Percentiles rank a stretch among this genome's conserved stretches.
These are phyloP conservation scores for Cygnus atratus DNA, from an alignment of 2,113 vertebrate genomes.

Conservation along the genomic window DNA sequence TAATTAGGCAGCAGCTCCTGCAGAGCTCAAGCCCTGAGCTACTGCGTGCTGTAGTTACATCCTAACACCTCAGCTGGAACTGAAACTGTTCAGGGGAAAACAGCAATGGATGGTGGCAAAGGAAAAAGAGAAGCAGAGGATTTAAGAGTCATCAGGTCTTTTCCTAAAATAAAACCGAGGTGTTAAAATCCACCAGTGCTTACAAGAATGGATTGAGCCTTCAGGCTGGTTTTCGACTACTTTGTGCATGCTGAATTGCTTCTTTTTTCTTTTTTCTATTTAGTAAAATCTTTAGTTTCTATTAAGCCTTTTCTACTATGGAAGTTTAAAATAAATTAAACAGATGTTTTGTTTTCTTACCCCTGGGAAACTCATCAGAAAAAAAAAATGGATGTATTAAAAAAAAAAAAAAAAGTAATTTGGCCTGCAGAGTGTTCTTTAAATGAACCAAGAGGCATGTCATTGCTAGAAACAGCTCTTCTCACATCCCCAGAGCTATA, in stretches of 20 bases:
- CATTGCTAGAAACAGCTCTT: background rate
- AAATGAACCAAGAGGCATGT: background rate
- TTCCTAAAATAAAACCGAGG: background rate
- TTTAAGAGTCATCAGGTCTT: background rate
- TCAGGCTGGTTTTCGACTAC: background rate
- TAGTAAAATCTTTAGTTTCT: background rate
- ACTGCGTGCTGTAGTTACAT: background rate
- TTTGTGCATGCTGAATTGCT: background rate
- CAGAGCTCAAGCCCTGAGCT: background rate
- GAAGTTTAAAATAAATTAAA: background rate
- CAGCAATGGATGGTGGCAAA: background rate
- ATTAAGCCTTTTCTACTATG: background rate
- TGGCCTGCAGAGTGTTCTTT: background rate
- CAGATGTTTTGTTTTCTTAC: background rate
- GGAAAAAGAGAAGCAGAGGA: background rate
- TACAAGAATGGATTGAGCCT: background rate
- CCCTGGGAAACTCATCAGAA: background rate
- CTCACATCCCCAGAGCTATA: background rate
- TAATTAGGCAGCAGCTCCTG: background rate
- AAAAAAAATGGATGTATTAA: background rate
- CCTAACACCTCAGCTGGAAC: slow-evolving; percentile 21
- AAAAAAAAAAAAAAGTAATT: background rate
- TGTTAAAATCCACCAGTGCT: background rate
- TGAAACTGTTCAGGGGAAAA: background rate
- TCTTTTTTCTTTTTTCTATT: background rate